phyloP scores from a whole-genome alignment of 92 coral and sea anemone genomes.

The Parazoanthus atlanticus region DNA sequence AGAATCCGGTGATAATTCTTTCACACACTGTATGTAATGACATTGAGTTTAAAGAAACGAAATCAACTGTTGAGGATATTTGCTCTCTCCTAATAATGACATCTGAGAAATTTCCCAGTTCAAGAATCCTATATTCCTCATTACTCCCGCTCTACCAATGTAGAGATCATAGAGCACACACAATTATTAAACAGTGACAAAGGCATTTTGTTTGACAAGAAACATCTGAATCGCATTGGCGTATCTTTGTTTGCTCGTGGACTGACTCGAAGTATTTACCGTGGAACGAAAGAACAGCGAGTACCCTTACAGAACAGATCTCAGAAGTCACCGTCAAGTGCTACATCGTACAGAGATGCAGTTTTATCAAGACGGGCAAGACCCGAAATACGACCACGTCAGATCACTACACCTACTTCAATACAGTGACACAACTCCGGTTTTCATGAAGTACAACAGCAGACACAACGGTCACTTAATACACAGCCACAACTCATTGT shows the following conservation, averaged over 20 bases:
- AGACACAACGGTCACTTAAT: too few relatives aligned
- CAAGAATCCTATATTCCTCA: slow-evolving; percentile 19
- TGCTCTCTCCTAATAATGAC: background rate
- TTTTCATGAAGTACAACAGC: background rate
- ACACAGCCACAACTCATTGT: too few relatives aligned
- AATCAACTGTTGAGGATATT: background rate
- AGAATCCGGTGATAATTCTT: background rate
- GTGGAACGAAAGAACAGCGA: background rate
- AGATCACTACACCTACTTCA: background rate
- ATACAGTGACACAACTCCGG: background rate
- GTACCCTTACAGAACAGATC: background rate
- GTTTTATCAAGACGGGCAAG: slow-evolving; percentile 1
- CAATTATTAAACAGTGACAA: slow-evolving; percentile 4
- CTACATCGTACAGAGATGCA: slow-evolving; percentile 16
- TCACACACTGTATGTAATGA: slow-evolving; percentile 26
- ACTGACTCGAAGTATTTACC: slow-evolving; percentile 18
- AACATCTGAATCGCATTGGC: slow-evolving; percentile 23
- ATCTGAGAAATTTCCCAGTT: slow-evolving; percentile 11
- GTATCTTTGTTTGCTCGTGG: slow-evolving; percentile 25
- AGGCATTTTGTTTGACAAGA: slow-evolving; percentile 17
- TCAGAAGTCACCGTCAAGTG: background rate
- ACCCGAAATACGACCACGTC: background rate
- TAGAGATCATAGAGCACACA: slow-evolving; percentile 21
- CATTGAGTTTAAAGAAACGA: slow-evolving; percentile 16
- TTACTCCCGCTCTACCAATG: background rate